Conservation (phyloP, 2,113 vertebrate genomes). For the Oreochromis aureus region DNA sequence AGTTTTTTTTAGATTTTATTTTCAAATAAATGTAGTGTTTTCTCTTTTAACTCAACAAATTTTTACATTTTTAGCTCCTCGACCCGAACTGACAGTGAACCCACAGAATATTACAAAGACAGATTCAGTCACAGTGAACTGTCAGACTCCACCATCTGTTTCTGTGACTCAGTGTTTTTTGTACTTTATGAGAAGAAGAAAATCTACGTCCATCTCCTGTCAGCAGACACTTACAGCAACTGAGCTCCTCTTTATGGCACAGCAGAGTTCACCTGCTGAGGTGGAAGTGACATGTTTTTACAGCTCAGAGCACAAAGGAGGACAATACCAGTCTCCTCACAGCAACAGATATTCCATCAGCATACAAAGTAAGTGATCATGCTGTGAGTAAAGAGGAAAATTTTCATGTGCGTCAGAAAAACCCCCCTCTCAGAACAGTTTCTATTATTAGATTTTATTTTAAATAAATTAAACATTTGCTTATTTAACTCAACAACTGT, state of each 20-base stretch:
- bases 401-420: neutral
- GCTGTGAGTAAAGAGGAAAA: rapidly evolving
- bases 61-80: rapidly evolving
- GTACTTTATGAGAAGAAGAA: neutral
- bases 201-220: neutral
- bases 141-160: neutral
- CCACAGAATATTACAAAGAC: neutral
- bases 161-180: too few relatives aligned
- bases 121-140: neutral
- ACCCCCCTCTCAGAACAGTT: neutral
- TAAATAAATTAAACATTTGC: rapidly evolving
- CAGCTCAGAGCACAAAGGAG: neutral
- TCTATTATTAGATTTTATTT: neutral
- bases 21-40: rapidly evolving
- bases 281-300: slow-evolving; percentile 9
- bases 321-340: neutral
- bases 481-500: rapidly evolving
- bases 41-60: neutral
- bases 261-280: neutral
- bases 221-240: neutral
- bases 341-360: neutral
- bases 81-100: neutral
- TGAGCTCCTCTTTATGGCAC: rapidly evolving
- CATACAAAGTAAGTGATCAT: too few relatives aligned
- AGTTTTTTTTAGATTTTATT: neutral